Evolutionary conservation across 2,113 vertebrate genomes (phyloP), one percentile per base, ranked within the genome.

Genomic region (Machaerirhynchus nigripectus): DNA sequence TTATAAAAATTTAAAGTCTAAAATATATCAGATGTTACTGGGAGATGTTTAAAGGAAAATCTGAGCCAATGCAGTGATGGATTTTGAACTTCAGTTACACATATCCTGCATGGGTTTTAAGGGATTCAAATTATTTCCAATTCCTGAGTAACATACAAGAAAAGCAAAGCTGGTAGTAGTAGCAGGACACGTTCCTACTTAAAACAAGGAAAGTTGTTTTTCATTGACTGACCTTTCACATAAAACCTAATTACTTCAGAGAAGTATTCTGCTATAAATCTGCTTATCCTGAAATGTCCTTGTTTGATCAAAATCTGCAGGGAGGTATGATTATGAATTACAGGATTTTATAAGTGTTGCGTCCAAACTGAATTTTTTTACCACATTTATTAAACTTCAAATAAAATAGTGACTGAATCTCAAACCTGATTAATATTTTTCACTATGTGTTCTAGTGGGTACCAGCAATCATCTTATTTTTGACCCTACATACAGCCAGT

Each of bases 401-500:
- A 37, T 89, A 85, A 83, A 70, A 35, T 26, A 78, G 26, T 77
- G 53, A 39, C 82, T 65, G 30, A 47, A 53, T 85, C 90, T 81
- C 85, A 63, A 56, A 92, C 31, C 71, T 64, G 56, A 61, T 85
- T 17, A 57, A 13, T 83, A 27, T 61, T 81, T 89, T 95, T 79
- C 35, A 27, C 40, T 77, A 21, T 77, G 33, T 73, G 39, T 47
- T 93, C 46, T 82, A 42, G 31, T 30, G 31, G 61, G 53, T 69
- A 82, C 79, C 75, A 86, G 90, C 42, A 79, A 27, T 88, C 84
- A 89, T 95, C 91, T 82, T 96, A 84, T 93, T 92, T 76, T 90
- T 96, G 80, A 93, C 93, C 84, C 77, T 96, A 68, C 87, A 60
- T 83, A 63, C 50, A 91, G 95, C 87, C 71, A 85, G 67, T 92